Evolutionary conservation across 37 sponge, comb jelly and placozoan genomes (phyloP).

Genomic region (Ephydatia muelleri): DNA sequence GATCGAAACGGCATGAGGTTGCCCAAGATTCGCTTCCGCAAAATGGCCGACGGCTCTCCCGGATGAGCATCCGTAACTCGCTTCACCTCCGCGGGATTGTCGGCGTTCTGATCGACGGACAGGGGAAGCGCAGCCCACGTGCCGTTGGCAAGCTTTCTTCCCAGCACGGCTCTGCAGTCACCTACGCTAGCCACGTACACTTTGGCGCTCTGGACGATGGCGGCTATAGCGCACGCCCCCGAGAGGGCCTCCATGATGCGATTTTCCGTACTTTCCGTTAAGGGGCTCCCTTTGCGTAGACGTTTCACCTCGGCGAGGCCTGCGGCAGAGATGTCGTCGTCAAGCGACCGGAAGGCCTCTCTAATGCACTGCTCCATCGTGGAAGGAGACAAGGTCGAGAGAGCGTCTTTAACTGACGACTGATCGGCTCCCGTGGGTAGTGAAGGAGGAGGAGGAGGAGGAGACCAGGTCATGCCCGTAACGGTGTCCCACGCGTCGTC

Average conservation of each 20-base stretch:
- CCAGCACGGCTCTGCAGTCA: slow-evolving; percentile 86
- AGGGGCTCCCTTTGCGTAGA: slow-evolving; percentile 35
- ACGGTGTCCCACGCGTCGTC: slow-evolving; percentile 7
- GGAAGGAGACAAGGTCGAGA: neutral
- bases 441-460: neutral
- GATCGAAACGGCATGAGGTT: slow-evolving; percentile 83
- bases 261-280: slow-evolving; percentile 36
- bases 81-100: slow-evolving; percentile 67
- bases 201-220: slow-evolving; percentile 27
- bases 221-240: slow-evolving; percentile 73
- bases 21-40: slow-evolving; percentile 63
- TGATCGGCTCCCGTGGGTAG: neutral
- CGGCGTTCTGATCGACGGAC: slow-evolving; percentile 71
- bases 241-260: slow-evolving; percentile 44
- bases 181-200: slow-evolving; percentile 80
- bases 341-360: slow-evolving; percentile 39
- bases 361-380: slow-evolving; percentile 22
- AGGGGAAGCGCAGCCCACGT: slow-evolving; percentile 68
- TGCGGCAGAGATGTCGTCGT: slow-evolving; percentile 42
- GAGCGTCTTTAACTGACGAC: neutral
- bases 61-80: slow-evolving; percentile 72
- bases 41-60: slow-evolving; percentile 71
- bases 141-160: slow-evolving; percentile 9
- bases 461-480: slow-evolving; percentile 19
- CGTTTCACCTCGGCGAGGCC: slow-evolving; percentile 47